Percentiles rank a stretch among this genome's conserved stretches.
Evolutionary conservation across 2,888 invertebrate genomes (phyloP).

Genomic region (Thereva unica): DNA sequence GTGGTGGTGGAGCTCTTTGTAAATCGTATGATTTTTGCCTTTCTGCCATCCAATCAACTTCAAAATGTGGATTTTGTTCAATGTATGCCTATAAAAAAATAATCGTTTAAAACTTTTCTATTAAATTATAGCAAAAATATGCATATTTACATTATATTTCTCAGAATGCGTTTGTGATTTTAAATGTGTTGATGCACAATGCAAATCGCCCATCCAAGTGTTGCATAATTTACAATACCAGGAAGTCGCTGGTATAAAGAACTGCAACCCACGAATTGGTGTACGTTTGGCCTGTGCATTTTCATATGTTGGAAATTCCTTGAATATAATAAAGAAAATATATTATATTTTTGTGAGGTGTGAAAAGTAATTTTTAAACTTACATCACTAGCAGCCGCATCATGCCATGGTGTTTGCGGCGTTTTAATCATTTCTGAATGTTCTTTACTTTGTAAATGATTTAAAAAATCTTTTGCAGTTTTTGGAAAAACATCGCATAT

Average conservation of each 20-base stretch:
- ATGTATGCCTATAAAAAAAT: slow-evolving; percentile 69
- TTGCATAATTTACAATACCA: slow-evolving; percentile 91
- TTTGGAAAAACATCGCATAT: slow-evolving; percentile 84
- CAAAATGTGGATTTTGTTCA: slow-evolving; percentile 85
- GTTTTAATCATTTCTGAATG: slow-evolving; percentile 63
- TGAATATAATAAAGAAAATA: background rate
- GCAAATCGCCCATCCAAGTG: slow-evolving; percentile 85
- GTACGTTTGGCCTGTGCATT: slow-evolving; percentile 76
- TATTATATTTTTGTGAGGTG: background rate
- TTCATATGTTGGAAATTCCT: slow-evolving; percentile 70
- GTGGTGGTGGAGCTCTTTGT: slow-evolving; percentile 54
- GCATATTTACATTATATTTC: slow-evolving; percentile 74
- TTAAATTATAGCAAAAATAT: slow-evolving; percentile 11
- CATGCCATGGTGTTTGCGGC: slow-evolving; percentile 57
- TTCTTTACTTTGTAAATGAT: slow-evolving; percentile 78
- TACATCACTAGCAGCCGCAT: slow-evolving; percentile 52
- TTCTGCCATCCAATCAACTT: slow-evolving; percentile 83
- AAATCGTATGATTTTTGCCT: slow-evolving; percentile 71
- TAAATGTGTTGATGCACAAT: slow-evolving; percentile 84
- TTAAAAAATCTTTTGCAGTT: slow-evolving; percentile 82
- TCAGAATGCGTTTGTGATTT: slow-evolving; percentile 79
- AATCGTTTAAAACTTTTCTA: slow-evolving; percentile 7
- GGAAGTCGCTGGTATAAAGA: slow-evolving; percentile 83
- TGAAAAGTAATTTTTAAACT: slow-evolving; percentile 34
- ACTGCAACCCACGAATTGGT: slow-evolving; percentile 84